These are phyloP conservation scores for Hyles lineata DNA, from an alignment of 2,888 invertebrate species.

Conservation along the genomic window DNA sequence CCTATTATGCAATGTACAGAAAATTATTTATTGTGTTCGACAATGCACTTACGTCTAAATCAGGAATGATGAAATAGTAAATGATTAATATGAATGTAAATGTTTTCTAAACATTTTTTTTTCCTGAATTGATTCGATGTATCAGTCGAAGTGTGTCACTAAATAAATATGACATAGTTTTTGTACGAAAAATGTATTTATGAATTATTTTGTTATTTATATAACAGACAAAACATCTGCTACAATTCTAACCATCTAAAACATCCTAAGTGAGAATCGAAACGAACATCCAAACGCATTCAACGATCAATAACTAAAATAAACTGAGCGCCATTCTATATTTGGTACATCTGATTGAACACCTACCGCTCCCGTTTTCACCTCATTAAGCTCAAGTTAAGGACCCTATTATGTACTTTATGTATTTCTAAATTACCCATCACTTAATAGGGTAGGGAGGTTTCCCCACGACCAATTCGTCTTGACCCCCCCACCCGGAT, in stretches of 20 bases:
- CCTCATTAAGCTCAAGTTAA: constrained; percentile 82
- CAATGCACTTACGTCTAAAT: too few relatives aligned
- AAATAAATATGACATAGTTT: too few relatives aligned
- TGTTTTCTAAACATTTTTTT: too few relatives aligned
- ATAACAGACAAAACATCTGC: neutral
- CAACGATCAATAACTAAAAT: constrained; percentile 33
- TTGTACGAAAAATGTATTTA: too few relatives aligned
- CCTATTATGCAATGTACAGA: too few relatives aligned
- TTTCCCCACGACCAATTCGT: constrained; percentile 64
- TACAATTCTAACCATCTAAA: constrained; percentile 26
- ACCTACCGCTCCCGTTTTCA: constrained; percentile 73
- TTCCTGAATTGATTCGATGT: too few relatives aligned
- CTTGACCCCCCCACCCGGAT: constrained; percentile 50
- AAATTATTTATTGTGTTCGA: too few relatives aligned
- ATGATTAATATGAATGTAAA: too few relatives aligned
- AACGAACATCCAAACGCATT: constrained; percentile 23
- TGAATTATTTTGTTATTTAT: too few relatives aligned
- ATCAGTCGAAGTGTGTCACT: too few relatives aligned
- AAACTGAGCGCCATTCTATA: constrained; percentile 41
- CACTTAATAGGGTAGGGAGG: constrained; percentile 81
- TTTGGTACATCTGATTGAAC: constrained; percentile 48
- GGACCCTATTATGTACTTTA: constrained; percentile 84
- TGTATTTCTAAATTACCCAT: constrained; percentile 85
- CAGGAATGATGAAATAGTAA: too few relatives aligned
- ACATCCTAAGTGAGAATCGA: neutral